Evolutionary conservation across 53 echinoderm and acorn worm species (phyloP).

Genomic region (Patiria pectinifera): DNA sequence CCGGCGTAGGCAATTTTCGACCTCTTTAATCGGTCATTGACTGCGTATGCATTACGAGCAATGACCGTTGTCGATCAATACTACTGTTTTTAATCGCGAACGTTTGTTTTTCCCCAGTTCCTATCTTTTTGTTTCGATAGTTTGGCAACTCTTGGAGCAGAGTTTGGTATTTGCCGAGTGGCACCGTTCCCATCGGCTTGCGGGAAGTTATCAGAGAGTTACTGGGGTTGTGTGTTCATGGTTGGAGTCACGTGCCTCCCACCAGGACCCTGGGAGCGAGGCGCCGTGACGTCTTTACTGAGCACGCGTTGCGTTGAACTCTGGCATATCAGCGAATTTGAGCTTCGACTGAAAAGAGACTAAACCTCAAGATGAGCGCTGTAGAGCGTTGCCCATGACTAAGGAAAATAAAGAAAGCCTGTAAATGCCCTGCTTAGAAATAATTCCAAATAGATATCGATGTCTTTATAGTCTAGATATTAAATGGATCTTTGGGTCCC

Average conservation of each 20-base stretch:
- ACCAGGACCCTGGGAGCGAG: conserved; percentile 10
- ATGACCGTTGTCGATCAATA: background rate
- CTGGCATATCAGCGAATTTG: background rate
- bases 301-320: background rate
- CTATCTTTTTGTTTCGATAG: background rate
- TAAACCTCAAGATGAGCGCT: too few species aligned
- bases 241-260: background rate
- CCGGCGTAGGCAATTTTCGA: background rate
- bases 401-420: too few species aligned
- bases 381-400: background rate
- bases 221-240: background rate
- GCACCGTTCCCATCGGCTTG: background rate
- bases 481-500: too few species aligned
- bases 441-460: too few species aligned
- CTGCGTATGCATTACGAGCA: background rate
- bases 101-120: background rate
- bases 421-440: too few species aligned
- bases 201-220: background rate
- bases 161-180: background rate
- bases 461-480: too few species aligned
- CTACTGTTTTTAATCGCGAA: background rate
- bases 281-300: background rate
- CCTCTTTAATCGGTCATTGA: background rate
- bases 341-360: too few species aligned
- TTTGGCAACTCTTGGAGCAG: background rate